Evolutionary conservation across 1,140 invertebrate species (phyloP).

Genomic region (Papilio dardanus): DNA sequence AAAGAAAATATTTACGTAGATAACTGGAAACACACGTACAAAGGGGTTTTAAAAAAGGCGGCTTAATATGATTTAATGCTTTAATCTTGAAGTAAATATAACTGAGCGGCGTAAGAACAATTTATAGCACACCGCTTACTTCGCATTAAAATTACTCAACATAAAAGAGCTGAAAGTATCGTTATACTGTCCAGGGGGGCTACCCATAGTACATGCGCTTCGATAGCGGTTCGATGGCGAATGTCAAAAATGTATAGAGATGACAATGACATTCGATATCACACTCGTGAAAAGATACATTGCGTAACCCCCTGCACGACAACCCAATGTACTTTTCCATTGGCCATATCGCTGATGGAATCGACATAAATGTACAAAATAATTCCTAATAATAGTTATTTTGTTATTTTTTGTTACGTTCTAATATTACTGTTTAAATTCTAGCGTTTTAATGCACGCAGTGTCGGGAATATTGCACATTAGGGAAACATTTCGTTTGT

Average conservation of each 20-base stretch:
- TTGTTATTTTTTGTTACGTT: no score
- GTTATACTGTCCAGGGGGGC: not conserved
- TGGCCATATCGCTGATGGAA: no score
- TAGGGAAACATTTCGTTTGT: constrained; percentile 6
- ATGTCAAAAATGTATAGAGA: no score
- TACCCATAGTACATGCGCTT: no score
- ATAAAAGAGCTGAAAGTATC: not conserved
- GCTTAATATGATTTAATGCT: constrained; percentile 21
- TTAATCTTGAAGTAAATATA: constrained; percentile 23
- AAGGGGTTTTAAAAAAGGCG: constrained; percentile 1
- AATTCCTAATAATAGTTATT: no score
- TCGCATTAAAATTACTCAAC: not conserved
- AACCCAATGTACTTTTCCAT: no score
- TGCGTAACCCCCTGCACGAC: no score
- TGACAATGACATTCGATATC: no score
- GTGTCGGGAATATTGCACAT: not conserved
- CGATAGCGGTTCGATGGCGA: no score
- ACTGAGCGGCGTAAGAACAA: constrained; percentile 11
- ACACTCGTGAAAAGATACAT: no score
- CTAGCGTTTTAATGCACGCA: not conserved
- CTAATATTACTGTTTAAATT: constrained; percentile 6
- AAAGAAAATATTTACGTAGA: constrained; percentile 2
- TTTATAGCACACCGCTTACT: constrained; percentile 11
- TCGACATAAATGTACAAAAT: no score
- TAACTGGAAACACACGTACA: not conserved